Evolutionary conservation across 2,888 invertebrate genomes (phyloP).

Genomic region (Morpho deidamia): DNA sequence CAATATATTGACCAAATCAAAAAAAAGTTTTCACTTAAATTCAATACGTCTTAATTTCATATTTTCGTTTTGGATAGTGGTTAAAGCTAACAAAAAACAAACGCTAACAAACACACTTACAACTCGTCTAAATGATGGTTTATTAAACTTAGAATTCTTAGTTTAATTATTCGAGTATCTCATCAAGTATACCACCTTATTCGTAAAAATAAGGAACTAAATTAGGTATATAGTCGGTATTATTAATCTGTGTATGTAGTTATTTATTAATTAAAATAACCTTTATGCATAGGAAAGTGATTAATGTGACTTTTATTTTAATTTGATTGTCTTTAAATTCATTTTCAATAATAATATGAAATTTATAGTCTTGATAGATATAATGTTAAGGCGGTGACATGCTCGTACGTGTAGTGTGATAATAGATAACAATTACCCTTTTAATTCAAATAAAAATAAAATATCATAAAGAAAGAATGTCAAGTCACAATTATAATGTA

Average conservation of each 20-base stretch:
- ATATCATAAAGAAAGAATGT: too few relatives aligned
- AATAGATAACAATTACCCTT: too few relatives aligned
- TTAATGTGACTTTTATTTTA: constrained; percentile 22
- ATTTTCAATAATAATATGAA: constrained; percentile 26
- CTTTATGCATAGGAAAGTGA: constrained; percentile 51
- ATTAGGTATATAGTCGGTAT: constrained; percentile 46
- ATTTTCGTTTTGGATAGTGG: too few relatives aligned
- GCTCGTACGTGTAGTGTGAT: too few relatives aligned
- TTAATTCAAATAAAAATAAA: too few relatives aligned
- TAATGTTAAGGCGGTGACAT: not conserved
- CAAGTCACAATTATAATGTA: too few relatives aligned
- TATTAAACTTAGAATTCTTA: not conserved
- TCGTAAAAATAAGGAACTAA: constrained; percentile 58
- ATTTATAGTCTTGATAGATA: constrained; percentile 13
- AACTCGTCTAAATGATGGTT: too few relatives aligned
- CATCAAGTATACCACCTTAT: constrained; percentile 71
- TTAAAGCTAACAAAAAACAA: too few relatives aligned
- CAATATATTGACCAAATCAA: too few relatives aligned
- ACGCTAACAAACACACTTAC: too few relatives aligned
- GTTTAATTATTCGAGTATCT: constrained; percentile 29
- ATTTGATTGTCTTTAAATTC: constrained; percentile 11
- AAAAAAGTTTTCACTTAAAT: too few relatives aligned
- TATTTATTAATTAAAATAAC: constrained; percentile 65
- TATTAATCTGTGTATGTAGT: constrained; percentile 55
- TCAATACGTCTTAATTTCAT: too few relatives aligned